These are phyloP conservation scores for Acanthococcus lagerstroemiae DNA, from an alignment of 2,888 invertebrate species.

Conservation along the genomic window DNA sequence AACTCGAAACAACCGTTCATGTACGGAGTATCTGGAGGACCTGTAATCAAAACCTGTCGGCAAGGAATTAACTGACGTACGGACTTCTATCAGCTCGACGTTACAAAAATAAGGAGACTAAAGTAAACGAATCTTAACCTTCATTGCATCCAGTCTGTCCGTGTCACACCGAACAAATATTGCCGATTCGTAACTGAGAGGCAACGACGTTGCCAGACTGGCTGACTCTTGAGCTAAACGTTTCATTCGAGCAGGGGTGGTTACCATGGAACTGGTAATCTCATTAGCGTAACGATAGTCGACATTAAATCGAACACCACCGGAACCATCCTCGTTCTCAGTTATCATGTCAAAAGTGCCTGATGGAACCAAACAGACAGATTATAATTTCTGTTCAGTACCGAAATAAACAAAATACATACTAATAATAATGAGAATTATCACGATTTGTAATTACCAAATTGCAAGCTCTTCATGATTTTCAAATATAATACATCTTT, in stretches of 20 bases:
- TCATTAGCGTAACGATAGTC: conserved; percentile 84
- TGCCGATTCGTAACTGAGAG: conserved; percentile 82
- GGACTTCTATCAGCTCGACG: no score
- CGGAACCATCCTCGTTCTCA: conserved; percentile 59
- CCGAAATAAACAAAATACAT: no score
- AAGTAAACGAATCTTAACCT: no score
- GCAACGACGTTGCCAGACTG: conserved; percentile 81
- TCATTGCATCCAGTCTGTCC: conserved; percentile 90
- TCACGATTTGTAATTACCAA: no score
- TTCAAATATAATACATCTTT: no score
- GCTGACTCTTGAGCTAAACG: conserved; percentile 90
- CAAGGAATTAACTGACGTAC: no score
- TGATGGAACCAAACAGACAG: no score
- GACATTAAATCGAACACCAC: conserved; percentile 65
- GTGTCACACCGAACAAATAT: conserved; percentile 92
- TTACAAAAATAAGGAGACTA: no score
- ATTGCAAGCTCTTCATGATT: not conserved
- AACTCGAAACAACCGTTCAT: conserved; percentile 86
- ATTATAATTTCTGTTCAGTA: no score
- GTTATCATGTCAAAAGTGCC: conserved; percentile 87
- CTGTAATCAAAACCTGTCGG: conserved; percentile 72
- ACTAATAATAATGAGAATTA: no score
- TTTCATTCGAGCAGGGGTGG: conserved; percentile 76
- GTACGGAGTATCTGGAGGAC: conserved; percentile 83
- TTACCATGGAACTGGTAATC: conserved; percentile 71